phyloP scores from a whole-genome alignment of 2,888 invertebrate genomes.

The Tachina fera region DNA sequence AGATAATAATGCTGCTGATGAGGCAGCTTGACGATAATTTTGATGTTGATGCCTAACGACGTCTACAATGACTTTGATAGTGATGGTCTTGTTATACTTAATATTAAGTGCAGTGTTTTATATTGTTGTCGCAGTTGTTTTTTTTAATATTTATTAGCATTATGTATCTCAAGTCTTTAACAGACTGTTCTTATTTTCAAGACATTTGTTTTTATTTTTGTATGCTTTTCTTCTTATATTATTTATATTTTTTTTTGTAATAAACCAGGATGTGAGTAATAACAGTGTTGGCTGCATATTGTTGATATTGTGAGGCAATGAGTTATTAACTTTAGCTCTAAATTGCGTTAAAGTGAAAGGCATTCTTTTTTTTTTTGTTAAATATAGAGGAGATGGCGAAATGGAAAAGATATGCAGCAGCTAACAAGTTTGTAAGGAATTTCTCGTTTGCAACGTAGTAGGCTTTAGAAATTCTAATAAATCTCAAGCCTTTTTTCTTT shows the following conservation, averaged over 20 bases:
- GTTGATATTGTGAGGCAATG: constrained; percentile 22
- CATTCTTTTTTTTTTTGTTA: constrained; percentile 54
- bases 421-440: constrained; percentile 49
- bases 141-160: constrained; percentile 24
- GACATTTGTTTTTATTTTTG: constrained; percentile 53
- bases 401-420: not conserved
- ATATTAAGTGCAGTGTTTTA: constrained; percentile 14
- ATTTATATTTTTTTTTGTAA: constrained; percentile 25
- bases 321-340: constrained; percentile 13
- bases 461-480: constrained; percentile 61
- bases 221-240: constrained; percentile 7
- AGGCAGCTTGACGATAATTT: constrained; percentile 48
- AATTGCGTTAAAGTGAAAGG: constrained; percentile 69
- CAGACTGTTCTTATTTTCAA: constrained; percentile 70
- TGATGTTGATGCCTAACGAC: constrained; percentile 52
- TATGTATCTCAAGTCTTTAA: constrained; percentile 59
- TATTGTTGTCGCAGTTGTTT: not conserved
- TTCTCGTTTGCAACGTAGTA: constrained; percentile 12
- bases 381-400: not conserved
- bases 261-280: constrained; percentile 66
- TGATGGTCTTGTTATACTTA: constrained; percentile 47
- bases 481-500: constrained; percentile 42
- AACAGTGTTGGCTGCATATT: constrained; percentile 31
- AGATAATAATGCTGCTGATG: constrained; percentile 52
- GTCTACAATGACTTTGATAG: constrained; percentile 25